Conservation (phyloP, 2,113 vertebrate species). For the Peromyscus leucopus region DNA sequence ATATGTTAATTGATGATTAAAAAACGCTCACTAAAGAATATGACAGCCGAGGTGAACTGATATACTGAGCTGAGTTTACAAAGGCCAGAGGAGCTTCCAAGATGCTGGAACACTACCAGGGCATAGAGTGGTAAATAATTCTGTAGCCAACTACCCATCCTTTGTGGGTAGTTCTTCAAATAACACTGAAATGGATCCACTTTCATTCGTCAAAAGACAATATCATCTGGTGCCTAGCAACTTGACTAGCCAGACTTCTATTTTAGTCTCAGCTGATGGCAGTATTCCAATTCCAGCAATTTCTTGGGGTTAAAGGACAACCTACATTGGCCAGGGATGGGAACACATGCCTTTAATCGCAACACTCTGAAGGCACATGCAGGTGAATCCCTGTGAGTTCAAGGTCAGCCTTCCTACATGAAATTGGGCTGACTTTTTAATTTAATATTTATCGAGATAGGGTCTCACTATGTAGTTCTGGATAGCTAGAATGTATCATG, state of each 20-base stretch:
- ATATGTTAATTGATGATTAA: not conserved
- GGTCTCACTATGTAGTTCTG: too few relatives aligned
- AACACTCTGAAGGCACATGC: not conserved
- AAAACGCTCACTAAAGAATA: not conserved
- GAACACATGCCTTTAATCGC: not conserved
- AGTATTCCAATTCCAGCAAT: not conserved
- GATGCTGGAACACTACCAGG: not conserved
- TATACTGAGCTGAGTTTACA: not conserved
- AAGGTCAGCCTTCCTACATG: not conserved
- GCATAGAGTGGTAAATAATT: not conserved
- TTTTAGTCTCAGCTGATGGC: constrained; percentile 16
- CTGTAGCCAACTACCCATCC: too few relatives aligned
- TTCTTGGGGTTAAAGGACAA: constrained; percentile 9
- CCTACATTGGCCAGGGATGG: not conserved
- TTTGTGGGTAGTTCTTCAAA: not conserved
- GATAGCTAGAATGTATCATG: not conserved
- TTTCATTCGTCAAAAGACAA: constrained; percentile 44
- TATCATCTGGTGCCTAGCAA: constrained; percentile 30
- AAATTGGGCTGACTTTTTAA: not conserved
- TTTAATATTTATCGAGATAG: not conserved
- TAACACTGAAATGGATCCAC: constrained; percentile 50
- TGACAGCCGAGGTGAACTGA: not conserved
- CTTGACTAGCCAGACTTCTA: constrained; percentile 36
- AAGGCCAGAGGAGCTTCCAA: not conserved
- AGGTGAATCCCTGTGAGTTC: not conserved